These are phyloP conservation scores for Drosophila melanosoma DNA, from an alignment of 2,888 invertebrate species.

Conservation along the genomic window DNA sequence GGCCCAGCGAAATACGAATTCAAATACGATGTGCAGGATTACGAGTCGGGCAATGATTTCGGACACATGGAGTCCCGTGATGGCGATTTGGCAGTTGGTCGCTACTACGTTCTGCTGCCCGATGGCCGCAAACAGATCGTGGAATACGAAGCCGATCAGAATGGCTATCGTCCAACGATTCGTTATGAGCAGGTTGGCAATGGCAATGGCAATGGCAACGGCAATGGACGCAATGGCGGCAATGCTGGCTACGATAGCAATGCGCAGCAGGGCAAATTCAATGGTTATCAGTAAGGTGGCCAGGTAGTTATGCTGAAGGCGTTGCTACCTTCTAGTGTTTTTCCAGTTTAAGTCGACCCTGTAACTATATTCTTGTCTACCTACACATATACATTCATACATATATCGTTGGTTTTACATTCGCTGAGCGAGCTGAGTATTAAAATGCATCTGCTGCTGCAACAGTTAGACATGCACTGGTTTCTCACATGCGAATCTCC, in stretches of 20 bases:
- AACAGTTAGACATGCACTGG: conserved; percentile 51
- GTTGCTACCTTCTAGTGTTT: conserved; percentile 53
- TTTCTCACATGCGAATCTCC: conserved; percentile 10
- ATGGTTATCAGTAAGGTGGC: conserved; percentile 78
- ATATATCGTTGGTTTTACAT: conserved; percentile 46
- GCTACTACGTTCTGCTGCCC: conserved; percentile 89
- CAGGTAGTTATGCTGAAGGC: conserved; percentile 10
- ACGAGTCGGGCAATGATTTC: conserved; percentile 88
- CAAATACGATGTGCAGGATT: conserved; percentile 89
- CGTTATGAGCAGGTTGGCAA: conserved; percentile 88
- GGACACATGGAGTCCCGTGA: conserved; percentile 88
- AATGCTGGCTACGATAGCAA: conserved; percentile 81
- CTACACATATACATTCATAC: conserved; percentile 1
- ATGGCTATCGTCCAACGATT: conserved; percentile 89
- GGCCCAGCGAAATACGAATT: conserved; percentile 90
- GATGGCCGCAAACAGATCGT: conserved; percentile 90
- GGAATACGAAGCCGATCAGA: conserved; percentile 89
- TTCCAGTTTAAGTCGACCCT: conserved; percentile 66
- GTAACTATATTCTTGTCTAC: conserved; percentile 67
- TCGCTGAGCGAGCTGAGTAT: conserved; percentile 62
- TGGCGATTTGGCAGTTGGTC: conserved; percentile 88
- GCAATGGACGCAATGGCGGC: conserved; percentile 70
- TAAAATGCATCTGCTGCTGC: conserved; percentile 45
- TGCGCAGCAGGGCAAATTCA: conserved; percentile 80
- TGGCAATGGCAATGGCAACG: conserved; percentile 79